A percentile compares a stretch with the other conserved stretches of the same genome.
Evolutionary conservation across 2,797 vertebrate genomes (phyloP).

Genomic region (Austrolebias charrua): DNA sequence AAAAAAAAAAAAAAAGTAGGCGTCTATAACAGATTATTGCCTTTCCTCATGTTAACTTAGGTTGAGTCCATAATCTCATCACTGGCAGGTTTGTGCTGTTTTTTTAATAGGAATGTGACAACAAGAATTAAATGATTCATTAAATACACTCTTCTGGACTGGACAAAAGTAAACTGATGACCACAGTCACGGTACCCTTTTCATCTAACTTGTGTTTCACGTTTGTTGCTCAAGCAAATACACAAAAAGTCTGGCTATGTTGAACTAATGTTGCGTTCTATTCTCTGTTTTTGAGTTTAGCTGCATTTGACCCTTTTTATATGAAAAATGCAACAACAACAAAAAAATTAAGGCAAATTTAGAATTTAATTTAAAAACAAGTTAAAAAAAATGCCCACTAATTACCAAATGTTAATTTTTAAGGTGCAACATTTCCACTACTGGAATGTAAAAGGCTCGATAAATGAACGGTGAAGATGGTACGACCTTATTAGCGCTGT

Average conservation of each 20-base stretch:
- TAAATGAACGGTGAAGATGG: conserved; percentile 10
- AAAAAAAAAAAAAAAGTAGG: too few relatives aligned
- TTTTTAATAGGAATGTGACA: background rate
- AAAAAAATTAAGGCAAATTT: background rate
- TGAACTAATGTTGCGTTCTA: background rate
- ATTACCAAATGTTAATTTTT: too few relatives aligned
- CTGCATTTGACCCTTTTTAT: background rate
- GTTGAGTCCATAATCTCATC: background rate
- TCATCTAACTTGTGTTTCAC: background rate
- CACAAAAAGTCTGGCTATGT: background rate
- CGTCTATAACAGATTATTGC: too few relatives aligned
- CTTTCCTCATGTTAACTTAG: too few relatives aligned
- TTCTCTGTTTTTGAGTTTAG: background rate
- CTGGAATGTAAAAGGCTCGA: background rate
- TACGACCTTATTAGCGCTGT: conserved; percentile 10
- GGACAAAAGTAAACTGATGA: background rate
- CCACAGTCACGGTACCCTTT: background rate
- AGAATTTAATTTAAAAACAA: background rate
- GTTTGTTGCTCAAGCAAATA: background rate
- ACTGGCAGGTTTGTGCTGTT: background rate
- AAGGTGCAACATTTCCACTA: background rate
- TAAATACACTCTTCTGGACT: background rate
- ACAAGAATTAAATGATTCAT: background rate
- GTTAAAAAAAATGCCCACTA: too few relatives aligned
- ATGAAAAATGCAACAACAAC: background rate